Evolutionary conservation across 2,888 invertebrate species (phyloP).

Genomic region (Melieria omissa): DNA sequence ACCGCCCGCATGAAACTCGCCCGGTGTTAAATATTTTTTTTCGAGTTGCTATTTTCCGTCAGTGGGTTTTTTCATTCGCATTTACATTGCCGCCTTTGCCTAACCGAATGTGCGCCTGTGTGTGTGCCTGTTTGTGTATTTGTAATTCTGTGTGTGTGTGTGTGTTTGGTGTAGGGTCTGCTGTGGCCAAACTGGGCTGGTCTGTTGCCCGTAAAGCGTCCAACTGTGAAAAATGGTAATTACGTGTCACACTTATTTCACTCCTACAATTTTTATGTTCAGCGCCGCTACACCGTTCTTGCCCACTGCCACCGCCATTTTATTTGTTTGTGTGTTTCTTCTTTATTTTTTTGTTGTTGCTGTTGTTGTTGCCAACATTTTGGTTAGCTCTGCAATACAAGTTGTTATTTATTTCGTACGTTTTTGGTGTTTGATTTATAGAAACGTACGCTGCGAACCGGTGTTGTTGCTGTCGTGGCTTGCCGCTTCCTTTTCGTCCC

Average conservation of each 20-base stretch:
- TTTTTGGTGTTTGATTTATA: constrained; percentile 24
- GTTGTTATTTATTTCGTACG: constrained; percentile 20
- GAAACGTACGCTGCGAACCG: not conserved
- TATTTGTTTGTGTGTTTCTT: not conserved
- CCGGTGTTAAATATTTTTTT: too few species aligned
- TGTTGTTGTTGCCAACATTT: not conserved
- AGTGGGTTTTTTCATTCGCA: too few species aligned
- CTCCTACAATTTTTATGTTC: constrained; percentile 10
- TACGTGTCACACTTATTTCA: constrained; percentile 41
- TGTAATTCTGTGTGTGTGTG: too few species aligned
- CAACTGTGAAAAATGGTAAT: constrained; percentile 42
- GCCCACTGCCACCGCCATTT: too few species aligned
- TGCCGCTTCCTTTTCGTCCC: too few species aligned
- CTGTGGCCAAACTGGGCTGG: not conserved
- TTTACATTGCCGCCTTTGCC: too few species aligned
- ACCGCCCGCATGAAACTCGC: not conserved
- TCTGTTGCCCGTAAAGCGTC: constrained; percentile 30
- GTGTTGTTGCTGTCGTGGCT: not conserved
- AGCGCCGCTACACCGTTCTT: not conserved
- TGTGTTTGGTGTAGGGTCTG: too few species aligned
- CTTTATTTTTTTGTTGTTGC: not conserved
- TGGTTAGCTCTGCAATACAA: too few species aligned
- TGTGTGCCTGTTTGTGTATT: too few species aligned
- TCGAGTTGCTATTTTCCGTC: too few species aligned
- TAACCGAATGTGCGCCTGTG: too few species aligned